Conservation (phyloP, 2,797 vertebrate species). For the Melanotaenia parkinsoni region DNA sequence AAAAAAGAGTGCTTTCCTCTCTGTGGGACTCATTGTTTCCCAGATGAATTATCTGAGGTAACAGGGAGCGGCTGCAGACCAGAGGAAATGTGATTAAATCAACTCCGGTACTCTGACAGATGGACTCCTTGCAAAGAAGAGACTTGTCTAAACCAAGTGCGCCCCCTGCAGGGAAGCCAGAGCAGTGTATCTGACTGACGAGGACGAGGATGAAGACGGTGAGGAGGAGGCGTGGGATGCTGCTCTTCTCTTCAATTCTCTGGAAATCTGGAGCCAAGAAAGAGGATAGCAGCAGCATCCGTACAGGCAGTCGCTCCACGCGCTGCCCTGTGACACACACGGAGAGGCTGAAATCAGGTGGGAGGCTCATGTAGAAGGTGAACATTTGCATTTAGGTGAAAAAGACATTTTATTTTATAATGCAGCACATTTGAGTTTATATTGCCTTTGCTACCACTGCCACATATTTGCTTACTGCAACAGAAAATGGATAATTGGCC, state of each 20-base stretch:
- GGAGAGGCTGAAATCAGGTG: constrained; percentile 48
- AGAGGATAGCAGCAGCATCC: constrained; percentile 82
- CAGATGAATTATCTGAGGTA: constrained; percentile 30
- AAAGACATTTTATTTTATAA: background rate
- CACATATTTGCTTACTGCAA: constrained; percentile 45
- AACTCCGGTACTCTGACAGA: constrained; percentile 31
- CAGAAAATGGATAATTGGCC: constrained; percentile 20
- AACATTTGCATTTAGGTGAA: constrained; percentile 59
- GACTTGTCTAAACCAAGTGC: constrained; percentile 69
- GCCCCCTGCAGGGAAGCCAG: constrained; percentile 71
- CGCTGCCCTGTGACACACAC: constrained; percentile 69
- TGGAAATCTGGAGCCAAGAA: constrained; percentile 83
- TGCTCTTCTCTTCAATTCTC: constrained; percentile 80
- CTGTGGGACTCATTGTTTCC: constrained; percentile 27
- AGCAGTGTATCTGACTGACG: constrained; percentile 61
- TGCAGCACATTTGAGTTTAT: constrained; percentile 1
- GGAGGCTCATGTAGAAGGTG: constrained; percentile 58
- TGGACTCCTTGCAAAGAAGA: background rate
- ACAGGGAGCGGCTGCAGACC: constrained; percentile 40
- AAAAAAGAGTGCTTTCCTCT: constrained; percentile 20
- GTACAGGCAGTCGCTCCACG: constrained; percentile 80
- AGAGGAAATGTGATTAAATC: constrained; percentile 70
- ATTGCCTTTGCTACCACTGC: constrained; percentile 8
- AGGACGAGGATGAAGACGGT: constrained; percentile 31
- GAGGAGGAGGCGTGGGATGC: constrained; percentile 64